Evolutionary conservation across 1,140 invertebrate genomes (phyloP), one percentile per base, ranked within the genome.

Genomic region (Ooceraea biroi): DNA sequence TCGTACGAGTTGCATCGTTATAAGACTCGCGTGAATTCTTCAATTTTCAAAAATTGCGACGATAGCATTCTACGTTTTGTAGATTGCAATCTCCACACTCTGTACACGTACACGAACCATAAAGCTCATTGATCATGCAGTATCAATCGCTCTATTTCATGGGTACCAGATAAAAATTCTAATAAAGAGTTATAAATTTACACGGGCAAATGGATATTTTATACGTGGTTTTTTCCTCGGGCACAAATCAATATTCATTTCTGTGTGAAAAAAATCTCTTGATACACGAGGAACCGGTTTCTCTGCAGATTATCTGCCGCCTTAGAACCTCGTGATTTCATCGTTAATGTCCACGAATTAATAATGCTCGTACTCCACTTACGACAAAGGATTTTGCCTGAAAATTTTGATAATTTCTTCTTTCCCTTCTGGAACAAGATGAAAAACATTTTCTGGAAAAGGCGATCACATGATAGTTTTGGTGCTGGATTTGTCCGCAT

Each of bases 221-320:
- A n/a, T 27, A 50, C 4, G 46, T 17, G 22, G 8, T 44, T 14
- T 50, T 69, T 52, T 69, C 52, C n/a, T 17, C 17, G 17, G 14
- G 48, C n/a, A n/a, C 17, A 12, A n/a, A 30, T 52, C 25, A 69
- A 50, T 27, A 69, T 69, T 69, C 10, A 68, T 69, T 30, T 30
- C 17, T n/a, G 8, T 50, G 4, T 30, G 22, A 27, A 48, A 68
- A 66, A 63, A 48, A 69, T 63, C 7, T 3, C 7, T 36, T n/a
- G 1, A 11, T 17, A 30, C 19, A 5, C 46, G 17, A 69, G n/a
- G 25, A 69, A 69, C 66, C 46, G 66, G 41, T 68, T 50, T 7
- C 7, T 11, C 8, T 17, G 14, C 25, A 11, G 17, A 69, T 69
- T 50, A 30, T 12, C 25, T 50, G 3, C 12, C 0, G 10, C 46